These are phyloP conservation scores for Gambelia wislizenii DNA, from an alignment of 2,797 vertebrate genomes.

Conservation along the genomic window DNA sequence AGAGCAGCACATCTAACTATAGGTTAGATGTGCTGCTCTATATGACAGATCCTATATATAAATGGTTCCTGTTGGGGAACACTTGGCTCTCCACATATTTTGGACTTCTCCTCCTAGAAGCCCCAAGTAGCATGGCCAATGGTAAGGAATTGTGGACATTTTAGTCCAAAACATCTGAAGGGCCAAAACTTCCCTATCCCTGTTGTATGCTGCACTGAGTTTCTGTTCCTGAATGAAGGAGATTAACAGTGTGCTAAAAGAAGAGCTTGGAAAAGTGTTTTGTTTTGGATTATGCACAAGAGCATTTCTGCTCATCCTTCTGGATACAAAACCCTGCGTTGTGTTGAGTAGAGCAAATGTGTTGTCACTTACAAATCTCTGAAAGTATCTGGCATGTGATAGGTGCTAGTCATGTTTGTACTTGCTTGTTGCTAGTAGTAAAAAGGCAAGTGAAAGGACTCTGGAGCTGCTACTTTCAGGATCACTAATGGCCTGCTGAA, in stretches of 20 bases:
- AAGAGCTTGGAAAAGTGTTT: no score
- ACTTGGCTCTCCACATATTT: neutral
- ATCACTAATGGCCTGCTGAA: conserved; percentile 43
- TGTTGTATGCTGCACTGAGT: neutral
- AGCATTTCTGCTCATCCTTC: neutral
- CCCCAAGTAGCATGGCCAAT: neutral
- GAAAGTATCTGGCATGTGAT: neutral
- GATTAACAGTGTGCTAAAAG: no score
- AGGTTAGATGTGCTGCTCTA: no score
- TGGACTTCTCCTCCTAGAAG: neutral
- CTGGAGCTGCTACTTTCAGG: neutral
- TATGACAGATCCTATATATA: neutral
- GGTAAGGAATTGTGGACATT: neutral
- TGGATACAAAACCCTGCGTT: neutral
- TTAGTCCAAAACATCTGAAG: neutral
- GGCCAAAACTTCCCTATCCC: neutral
- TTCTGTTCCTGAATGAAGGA: no score
- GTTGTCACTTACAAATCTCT: conserved; percentile 1
- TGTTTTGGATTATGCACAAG: neutral
- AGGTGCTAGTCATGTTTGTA: neutral
- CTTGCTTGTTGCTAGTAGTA: conserved; percentile 9
- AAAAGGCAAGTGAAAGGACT: neutral
- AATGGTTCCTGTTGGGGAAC: neutral
- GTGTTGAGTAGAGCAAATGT: neutral
- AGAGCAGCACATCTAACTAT: neutral